phyloP scores from a whole-genome alignment of 2,888 invertebrate species.

The Alentia gelatinosa region DNA sequence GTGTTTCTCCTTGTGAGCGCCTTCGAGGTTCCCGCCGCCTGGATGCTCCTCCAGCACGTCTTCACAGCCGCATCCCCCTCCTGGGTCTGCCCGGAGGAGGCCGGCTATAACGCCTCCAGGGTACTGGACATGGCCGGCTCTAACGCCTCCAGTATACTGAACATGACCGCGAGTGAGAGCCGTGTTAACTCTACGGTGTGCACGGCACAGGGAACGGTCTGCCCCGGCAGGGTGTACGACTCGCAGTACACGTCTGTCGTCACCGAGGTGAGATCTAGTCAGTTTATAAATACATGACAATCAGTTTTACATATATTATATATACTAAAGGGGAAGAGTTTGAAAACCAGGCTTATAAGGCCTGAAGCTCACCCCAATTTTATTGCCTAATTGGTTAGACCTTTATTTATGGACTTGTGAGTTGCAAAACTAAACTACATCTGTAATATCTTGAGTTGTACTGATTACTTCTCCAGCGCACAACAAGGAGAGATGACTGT shows the following conservation, averaged over 20 bases:
- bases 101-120: not conserved
- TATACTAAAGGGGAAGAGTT: no score
- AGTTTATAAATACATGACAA: no score
- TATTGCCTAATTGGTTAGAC: no score
- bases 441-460: no score
- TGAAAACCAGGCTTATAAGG: no score
- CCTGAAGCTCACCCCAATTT: no score
- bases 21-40: constrained; percentile 77
- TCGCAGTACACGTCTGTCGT: constrained; percentile 72
- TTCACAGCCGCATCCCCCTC: constrained; percentile 71
- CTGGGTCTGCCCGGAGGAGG: constrained; percentile 68
- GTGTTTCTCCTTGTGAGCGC: constrained; percentile 75
- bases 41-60: constrained; percentile 77
- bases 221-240: constrained; percentile 60
- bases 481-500: no score
- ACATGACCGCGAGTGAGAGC: constrained; percentile 20
- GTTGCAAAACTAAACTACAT: no score
- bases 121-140: not conserved
- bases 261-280: constrained; percentile 69
- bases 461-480: no score
- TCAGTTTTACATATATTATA: no score
- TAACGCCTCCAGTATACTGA: not conserved
- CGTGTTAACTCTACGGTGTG: constrained; percentile 59
- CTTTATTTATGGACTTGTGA: no score
- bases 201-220: constrained; percentile 57